Conservation (phyloP, 2,113 vertebrate genomes). For the Callaeas wilsoni region DNA sequence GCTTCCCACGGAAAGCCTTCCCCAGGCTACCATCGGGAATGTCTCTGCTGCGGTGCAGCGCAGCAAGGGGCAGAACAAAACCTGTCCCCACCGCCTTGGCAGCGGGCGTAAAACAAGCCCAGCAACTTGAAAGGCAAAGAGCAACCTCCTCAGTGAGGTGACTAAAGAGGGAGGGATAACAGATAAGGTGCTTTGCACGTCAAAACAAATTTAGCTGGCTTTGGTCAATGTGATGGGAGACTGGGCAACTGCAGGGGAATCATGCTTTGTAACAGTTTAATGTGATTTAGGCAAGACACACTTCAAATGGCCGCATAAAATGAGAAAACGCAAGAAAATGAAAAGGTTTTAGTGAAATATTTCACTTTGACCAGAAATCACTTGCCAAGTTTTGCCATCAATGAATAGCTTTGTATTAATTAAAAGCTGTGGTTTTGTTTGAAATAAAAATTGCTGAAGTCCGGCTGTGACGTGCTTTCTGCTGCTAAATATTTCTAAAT, state of each 20-base stretch:
- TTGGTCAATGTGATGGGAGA: background rate
- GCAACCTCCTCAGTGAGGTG: background rate
- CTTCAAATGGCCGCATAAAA: background rate
- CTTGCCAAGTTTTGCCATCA: background rate
- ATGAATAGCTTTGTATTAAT: background rate
- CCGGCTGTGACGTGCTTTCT: background rate
- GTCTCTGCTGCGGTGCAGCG: accelerated
- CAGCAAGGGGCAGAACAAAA: background rate
- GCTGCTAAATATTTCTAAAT: background rate
- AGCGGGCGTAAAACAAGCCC: background rate
- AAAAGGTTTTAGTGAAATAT: background rate
- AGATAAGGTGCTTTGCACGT: background rate
- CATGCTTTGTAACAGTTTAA: background rate
- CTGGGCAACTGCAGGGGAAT: background rate
- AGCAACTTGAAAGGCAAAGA: background rate
- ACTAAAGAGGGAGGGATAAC: accelerated
- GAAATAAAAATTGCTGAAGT: slow-evolving; percentile 2
- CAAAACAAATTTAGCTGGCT: background rate
- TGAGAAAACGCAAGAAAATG: background rate
- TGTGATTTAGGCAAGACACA: background rate
- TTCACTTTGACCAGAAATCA: background rate
- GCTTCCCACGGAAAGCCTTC: background rate
- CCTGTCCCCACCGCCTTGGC: background rate
- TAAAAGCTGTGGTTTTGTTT: background rate
- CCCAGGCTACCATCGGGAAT: background rate